A percentile compares a stretch with the other conserved stretches of the same genome.
Conservation (phyloP, 2,113 vertebrate species). For the Sus scrofa region DNA sequence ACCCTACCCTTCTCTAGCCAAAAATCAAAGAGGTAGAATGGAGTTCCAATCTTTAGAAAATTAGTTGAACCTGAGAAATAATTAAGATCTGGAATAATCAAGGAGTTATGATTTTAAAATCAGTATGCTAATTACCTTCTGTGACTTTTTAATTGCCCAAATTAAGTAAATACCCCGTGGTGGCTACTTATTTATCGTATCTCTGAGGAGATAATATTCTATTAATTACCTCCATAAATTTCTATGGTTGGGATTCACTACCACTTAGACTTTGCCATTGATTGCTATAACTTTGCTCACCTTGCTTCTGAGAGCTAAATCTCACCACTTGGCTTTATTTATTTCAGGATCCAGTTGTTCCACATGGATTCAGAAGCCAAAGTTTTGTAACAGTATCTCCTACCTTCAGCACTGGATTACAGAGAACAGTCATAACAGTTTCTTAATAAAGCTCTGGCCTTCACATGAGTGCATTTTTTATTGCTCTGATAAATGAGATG, state of each 20-base stretch:
- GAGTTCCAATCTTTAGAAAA: background rate
- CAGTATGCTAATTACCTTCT: background rate
- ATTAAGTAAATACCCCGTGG: background rate
- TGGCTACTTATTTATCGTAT: background rate
- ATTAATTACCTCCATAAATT: background rate
- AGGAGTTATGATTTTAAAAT: background rate
- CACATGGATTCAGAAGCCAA: background rate
- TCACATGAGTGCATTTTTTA: background rate
- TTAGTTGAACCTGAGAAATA: background rate
- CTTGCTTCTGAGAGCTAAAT: background rate
- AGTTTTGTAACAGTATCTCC: background rate
- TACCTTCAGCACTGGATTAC: background rate
- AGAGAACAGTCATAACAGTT: background rate
- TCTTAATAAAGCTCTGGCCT: background rate
- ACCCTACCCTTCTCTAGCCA: background rate
- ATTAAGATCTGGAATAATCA: background rate
- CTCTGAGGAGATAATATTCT: background rate
- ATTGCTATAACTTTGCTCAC: background rate
- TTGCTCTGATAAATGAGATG: background rate
- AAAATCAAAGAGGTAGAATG: background rate
- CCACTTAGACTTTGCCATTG: background rate
- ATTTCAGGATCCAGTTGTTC: background rate
- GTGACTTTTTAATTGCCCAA: background rate
- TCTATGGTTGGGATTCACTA: background rate
- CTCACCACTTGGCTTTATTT: background rate